These are phyloP conservation scores for Teleogryllus occipitalis DNA, from an alignment of 1,140 invertebrate species.

Conservation along the genomic window DNA sequence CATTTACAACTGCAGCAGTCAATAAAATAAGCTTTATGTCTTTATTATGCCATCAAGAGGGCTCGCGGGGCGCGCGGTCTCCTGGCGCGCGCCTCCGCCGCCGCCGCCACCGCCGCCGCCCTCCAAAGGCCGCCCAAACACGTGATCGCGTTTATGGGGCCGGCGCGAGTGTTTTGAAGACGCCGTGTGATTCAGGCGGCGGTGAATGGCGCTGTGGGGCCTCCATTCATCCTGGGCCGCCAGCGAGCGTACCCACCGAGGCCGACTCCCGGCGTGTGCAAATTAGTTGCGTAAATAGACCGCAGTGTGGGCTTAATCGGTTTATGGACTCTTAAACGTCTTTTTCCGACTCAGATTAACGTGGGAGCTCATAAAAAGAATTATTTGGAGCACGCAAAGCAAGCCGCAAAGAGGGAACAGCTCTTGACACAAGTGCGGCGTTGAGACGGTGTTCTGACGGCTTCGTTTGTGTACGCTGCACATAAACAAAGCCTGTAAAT, in stretches of 20 bases:
- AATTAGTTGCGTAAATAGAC: conserved; percentile 5
- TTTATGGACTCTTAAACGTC: conserved; percentile 4
- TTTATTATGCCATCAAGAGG: conserved; percentile 4
- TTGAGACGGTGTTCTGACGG: no score
- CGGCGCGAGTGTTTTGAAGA: background rate
- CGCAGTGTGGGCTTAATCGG: background rate
- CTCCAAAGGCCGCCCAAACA: background rate
- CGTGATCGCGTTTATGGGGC: background rate
- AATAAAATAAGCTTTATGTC: conserved; percentile 6
- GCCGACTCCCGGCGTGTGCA: background rate
- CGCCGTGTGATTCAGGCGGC: background rate
- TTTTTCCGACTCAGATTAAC: conserved; percentile 1
- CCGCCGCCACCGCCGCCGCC: no score
- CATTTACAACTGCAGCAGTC: conserved; percentile 3
- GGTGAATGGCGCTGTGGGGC: background rate
- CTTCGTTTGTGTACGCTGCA: no score
- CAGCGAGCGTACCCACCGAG: no score
- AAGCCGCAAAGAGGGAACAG: no score
- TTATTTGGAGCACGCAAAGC: background rate
- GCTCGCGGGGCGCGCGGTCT: no score
- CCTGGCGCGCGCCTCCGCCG: no score
- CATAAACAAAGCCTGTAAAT: no score
- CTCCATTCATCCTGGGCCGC: background rate
- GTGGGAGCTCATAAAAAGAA: conserved; percentile 4
- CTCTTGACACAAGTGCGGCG: no score